phyloP scores from a whole-genome alignment of 2,888 invertebrate species.

The Agriopis aurantiaria region DNA sequence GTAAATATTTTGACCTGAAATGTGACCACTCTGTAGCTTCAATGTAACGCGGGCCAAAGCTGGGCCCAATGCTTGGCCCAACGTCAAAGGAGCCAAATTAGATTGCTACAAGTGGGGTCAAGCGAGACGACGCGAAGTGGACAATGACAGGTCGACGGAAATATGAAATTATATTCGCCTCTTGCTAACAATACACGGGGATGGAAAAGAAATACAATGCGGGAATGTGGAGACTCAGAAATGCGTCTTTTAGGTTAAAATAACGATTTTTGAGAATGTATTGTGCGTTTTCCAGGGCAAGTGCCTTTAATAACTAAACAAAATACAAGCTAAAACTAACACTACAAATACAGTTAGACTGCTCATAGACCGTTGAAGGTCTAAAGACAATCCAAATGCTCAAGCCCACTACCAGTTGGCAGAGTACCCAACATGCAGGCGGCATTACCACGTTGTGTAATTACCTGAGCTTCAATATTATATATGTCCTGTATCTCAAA shows the following conservation, averaged over 20 bases:
- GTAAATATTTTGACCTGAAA: background rate
- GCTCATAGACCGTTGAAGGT: no score
- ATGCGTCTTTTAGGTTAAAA: conserved; percentile 38
- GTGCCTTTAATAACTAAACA: no score
- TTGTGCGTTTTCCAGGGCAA: no score
- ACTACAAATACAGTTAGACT: no score
- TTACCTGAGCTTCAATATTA: background rate
- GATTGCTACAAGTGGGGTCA: conserved; percentile 82
- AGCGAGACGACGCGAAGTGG: conserved; percentile 66
- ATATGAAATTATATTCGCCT: conserved; percentile 69
- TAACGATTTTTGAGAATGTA: background rate
- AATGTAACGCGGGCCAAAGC: background rate
- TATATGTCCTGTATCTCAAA: no score
- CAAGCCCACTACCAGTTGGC: no score
- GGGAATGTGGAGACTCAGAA: conserved; percentile 46
- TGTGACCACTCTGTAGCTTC: no score
- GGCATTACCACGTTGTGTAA: no score
- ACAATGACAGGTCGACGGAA: conserved; percentile 64
- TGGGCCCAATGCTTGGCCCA: conserved; percentile 37
- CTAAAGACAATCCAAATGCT: no score
- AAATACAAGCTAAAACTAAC: no score
- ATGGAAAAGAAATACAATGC: conserved; percentile 50
- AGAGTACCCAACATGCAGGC: no score
- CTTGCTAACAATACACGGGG: conserved; percentile 50
- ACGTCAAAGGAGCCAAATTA: conserved; percentile 67